Percentiles rank a stretch among this genome's conserved stretches.
phyloP scores from a whole-genome alignment of 1,140 invertebrate species.

The Thaumetopoea pityocampa region DNA sequence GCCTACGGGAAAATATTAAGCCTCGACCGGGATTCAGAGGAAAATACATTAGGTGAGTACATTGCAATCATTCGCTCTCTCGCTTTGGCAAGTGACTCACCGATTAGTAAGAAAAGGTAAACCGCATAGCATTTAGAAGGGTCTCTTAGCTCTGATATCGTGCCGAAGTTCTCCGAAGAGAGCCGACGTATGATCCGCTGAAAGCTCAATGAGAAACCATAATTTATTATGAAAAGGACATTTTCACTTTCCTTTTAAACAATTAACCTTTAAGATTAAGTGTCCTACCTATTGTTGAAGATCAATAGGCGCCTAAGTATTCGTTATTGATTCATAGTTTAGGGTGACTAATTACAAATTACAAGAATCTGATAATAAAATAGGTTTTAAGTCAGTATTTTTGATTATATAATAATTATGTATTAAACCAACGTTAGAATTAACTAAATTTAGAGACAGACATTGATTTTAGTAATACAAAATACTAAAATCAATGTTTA shows the following conservation, averaged over 20 bases:
- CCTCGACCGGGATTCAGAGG: slow-evolving; percentile 55
- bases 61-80: slow-evolving; percentile 29
- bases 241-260: slow-evolving; percentile 36
- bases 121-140: slow-evolving; percentile 14
- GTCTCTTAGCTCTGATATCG: neutral
- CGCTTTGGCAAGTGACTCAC: slow-evolving; percentile 34
- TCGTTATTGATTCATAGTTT: no score
- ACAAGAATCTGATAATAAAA: no score
- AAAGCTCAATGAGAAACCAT: slow-evolving; percentile 56
- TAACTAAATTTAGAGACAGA: no score
- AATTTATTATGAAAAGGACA: slow-evolving; percentile 44
- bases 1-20: slow-evolving; percentile 66
- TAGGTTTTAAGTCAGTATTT: no score
- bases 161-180: slow-evolving; percentile 22
- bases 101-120: slow-evolving; percentile 41
- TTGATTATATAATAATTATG: no score
- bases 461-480: no score
- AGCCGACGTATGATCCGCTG: slow-evolving; percentile 18
- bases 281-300: no score
- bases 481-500: no score
- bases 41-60: slow-evolving; percentile 36
- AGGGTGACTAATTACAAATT: no score
- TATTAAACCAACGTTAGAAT: no score
- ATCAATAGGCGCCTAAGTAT: no score
- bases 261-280: no score